Evolutionary conservation across 2,888 invertebrate species (phyloP).

Genomic region (Platerodrilus igneus): DNA sequence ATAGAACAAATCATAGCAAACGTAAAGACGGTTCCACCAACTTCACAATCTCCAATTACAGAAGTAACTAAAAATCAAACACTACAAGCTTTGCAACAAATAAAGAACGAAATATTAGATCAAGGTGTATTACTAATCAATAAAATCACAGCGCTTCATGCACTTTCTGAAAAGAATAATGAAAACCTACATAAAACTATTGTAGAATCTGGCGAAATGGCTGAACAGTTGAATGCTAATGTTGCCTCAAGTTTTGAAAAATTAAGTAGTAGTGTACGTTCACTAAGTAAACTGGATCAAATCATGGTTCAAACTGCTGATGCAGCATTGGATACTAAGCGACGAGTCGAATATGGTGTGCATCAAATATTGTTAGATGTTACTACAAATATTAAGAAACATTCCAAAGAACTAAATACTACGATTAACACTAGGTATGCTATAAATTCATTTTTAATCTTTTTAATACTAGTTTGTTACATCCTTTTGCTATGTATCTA

Average conservation of each 20-base stretch:
- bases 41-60: slow-evolving; percentile 6
- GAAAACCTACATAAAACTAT: slow-evolving; percentile 35
- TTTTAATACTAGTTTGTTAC: too few species aligned
- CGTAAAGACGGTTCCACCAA: slow-evolving; percentile 42
- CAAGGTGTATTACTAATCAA: too few species aligned
- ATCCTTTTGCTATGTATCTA: too few species aligned
- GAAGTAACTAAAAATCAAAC: slow-evolving; percentile 5
- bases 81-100: too few species aligned
- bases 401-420: slow-evolving; percentile 61
- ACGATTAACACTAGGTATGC: slow-evolving; percentile 59
- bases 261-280: slow-evolving; percentile 54
- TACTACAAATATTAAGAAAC: slow-evolving; percentile 61
- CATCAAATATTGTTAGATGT: slow-evolving; percentile 76
- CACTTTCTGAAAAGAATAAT: slow-evolving; percentile 32
- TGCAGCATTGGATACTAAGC: slow-evolving; percentile 77
- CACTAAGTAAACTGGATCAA: slow-evolving; percentile 68
- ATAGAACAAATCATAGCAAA: slow-evolving; percentile 39
- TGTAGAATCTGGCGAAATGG: slow-evolving; percentile 48
- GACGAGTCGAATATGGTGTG: slow-evolving; percentile 78
- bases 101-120: too few species aligned
- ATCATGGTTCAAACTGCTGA: slow-evolving; percentile 79
- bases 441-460: too few species aligned
- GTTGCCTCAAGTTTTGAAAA: slow-evolving; percentile 54
- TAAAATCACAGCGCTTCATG: too few species aligned
- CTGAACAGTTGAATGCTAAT: slow-evolving; percentile 55